Base-by-base conservation (phyloP, 2,888 invertebrate species). In the Dynastes hyllus region DNA sequence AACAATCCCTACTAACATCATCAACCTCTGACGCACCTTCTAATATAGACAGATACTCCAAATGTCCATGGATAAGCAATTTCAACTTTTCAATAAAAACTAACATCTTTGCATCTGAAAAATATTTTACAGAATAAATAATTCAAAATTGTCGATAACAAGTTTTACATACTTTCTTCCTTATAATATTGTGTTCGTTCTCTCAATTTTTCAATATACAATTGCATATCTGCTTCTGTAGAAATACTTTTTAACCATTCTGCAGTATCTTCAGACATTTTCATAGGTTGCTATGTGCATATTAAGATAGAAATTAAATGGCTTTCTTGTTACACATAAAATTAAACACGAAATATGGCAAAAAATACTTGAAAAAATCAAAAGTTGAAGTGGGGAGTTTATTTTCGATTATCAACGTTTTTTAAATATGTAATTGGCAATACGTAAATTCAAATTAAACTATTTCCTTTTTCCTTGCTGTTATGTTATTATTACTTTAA, bases 31-130 rank as follows among this genome's bases (percentile, higher is more conserved):
- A 81, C 5, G 83, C 22, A 53, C 40, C 51, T 63, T 78, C 51
- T 45, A 37, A 16, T 65, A 71, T 65, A 29, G 71, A 45, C 45
- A 50, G n/a, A 58, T 51, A 51, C 63, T 63, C 37, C 45, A n/a
- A 5, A 32, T 70, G 29, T 32, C 22, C 50, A 11, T 53, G 61
- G 9, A 58, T 66, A 13, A 83, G 71, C 29, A 85, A 76, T 55
- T 84, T 83, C n/a, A 84, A 65, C 77, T 82, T 83, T 69, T 79
- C 81, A 29, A 84, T 82, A 11, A 81, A 78, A 11, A 69, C 78
- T 78, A 83, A 83, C 79, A 86, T 79, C 76, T 81, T 83, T 27
- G 82, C 81, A 83, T 84, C 86, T 86, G 61, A 13, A 83, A 83
- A 76, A 16, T 27, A 45, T 53, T n/a, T 5, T 13, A 32, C n/a